Conservation (phyloP, 2,888 invertebrate species). For the Osmoderma eremita region DNA sequence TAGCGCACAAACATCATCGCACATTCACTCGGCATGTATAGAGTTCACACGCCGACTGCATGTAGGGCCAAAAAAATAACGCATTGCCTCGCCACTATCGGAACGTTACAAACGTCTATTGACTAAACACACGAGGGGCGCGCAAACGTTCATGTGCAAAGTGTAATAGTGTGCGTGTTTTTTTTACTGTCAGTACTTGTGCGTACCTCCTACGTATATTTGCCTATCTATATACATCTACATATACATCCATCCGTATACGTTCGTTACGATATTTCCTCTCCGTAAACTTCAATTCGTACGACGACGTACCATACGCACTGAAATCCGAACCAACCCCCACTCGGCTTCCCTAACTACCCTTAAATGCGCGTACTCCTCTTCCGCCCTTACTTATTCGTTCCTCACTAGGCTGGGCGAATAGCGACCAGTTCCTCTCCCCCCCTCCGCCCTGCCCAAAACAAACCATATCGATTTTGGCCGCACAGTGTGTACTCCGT, state of each 20-base stretch:
- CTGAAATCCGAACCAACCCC: conserved; percentile 57
- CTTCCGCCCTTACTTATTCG: conserved; percentile 57
- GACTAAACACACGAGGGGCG: conserved; percentile 56
- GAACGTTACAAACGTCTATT: conserved; percentile 51
- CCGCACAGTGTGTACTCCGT: conserved; percentile 38
- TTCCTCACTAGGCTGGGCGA: conserved; percentile 34
- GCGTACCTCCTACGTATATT: conserved; percentile 34
- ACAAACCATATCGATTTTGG: conserved; percentile 66
- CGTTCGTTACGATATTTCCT: conserved; percentile 35
- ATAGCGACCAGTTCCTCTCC: conserved; percentile 34
- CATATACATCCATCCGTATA: conserved; percentile 27
- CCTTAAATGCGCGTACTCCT: conserved; percentile 55
- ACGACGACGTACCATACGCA: conserved; percentile 63
- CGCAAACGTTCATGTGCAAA: conserved; percentile 60
- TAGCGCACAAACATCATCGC: conserved; percentile 21
- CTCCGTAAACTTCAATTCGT: conserved; percentile 55
- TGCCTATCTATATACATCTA: conserved; percentile 31
- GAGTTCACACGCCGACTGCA: conserved; percentile 32
- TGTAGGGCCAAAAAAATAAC: conserved; percentile 28
- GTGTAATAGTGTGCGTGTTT: conserved; percentile 49
- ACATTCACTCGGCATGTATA: conserved; percentile 29
- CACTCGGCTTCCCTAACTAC: conserved; percentile 42
- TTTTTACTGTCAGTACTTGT: conserved; percentile 53
- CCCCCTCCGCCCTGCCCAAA: conserved; percentile 57
- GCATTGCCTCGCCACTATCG: conserved; percentile 28